Evolutionary conservation across 2,797 vertebrate species (phyloP).

Genomic region (Periparus ater): DNA sequence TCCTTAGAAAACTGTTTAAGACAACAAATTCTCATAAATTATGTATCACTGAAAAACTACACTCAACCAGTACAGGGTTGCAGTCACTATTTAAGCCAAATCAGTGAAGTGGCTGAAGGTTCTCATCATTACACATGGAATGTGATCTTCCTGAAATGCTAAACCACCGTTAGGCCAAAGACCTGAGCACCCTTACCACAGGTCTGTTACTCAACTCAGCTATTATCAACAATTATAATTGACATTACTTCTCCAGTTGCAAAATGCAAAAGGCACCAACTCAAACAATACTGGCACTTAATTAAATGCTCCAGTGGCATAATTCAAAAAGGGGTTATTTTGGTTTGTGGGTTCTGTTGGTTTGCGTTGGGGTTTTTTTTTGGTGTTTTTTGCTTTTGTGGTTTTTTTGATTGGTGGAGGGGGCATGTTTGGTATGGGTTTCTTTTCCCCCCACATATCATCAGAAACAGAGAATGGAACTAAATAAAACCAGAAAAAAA

Average conservation of each 20-base stretch:
- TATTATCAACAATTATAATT: background rate
- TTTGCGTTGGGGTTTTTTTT: background rate
- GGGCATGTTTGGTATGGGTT: background rate
- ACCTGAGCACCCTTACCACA: background rate
- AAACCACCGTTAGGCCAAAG: background rate
- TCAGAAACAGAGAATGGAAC: background rate
- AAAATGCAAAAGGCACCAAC: background rate
- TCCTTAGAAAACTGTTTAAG: background rate
- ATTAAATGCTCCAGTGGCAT: background rate
- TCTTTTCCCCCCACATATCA: background rate
- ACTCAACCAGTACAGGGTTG: background rate
- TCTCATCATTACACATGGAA: background rate
- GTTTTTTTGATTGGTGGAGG: background rate
- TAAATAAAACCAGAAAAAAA: background rate
- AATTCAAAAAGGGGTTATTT: background rate
- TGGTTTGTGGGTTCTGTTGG: background rate
- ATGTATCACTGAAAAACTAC: background rate
- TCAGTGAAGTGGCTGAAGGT: background rate
- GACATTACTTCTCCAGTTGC: background rate
- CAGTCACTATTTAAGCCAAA: background rate
- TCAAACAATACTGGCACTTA: background rate
- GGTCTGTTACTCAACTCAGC: background rate
- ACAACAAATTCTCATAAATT: background rate
- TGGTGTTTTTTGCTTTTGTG: background rate
- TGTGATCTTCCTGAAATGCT: background rate